These are phyloP conservation scores for Scaptomyza tumidula DNA, from an alignment of 2,888 invertebrate genomes.

Conservation along the genomic window DNA sequence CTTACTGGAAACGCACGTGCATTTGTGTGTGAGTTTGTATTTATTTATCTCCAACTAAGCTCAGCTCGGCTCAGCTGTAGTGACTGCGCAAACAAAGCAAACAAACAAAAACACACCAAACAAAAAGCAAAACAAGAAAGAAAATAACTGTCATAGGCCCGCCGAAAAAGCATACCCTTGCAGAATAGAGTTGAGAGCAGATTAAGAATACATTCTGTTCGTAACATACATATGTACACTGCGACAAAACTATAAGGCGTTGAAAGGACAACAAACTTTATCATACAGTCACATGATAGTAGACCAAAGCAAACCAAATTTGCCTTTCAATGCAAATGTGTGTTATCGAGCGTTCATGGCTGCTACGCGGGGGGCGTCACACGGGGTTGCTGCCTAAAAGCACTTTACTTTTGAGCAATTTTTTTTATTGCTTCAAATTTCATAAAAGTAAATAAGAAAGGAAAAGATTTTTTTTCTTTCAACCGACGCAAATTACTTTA, in stretches of 20 bases:
- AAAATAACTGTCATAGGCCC: background rate
- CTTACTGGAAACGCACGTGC: conserved; percentile 17
- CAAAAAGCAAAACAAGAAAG: conserved; percentile 7
- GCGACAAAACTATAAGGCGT: background rate
- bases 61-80: conserved; percentile 35
- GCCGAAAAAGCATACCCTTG: conserved; percentile 1
- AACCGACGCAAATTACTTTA: conserved; percentile 67
- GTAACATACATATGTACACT: background rate
- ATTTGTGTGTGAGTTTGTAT: conserved; percentile 39
- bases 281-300: conserved; percentile 42
- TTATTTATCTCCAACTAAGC: conserved; percentile 58
- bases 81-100: conserved; percentile 61
- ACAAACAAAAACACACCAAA: conserved; percentile 26
- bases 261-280: conserved; percentile 3
- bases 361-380: background rate
- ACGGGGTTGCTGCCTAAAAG: conserved; percentile 25
- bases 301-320: conserved; percentile 40
- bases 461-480: conserved; percentile 20
- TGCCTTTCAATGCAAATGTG: conserved; percentile 70
- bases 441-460: conserved; percentile 53
- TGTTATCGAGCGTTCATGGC: conserved; percentile 1
- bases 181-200: background rate
- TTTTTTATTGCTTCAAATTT: conserved; percentile 47
- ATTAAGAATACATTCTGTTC: no score
- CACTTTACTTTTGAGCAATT: conserved; percentile 59